Conservation (phyloP, 2,797 vertebrate species). For the Phrynocephalus vlangalii region DNA sequence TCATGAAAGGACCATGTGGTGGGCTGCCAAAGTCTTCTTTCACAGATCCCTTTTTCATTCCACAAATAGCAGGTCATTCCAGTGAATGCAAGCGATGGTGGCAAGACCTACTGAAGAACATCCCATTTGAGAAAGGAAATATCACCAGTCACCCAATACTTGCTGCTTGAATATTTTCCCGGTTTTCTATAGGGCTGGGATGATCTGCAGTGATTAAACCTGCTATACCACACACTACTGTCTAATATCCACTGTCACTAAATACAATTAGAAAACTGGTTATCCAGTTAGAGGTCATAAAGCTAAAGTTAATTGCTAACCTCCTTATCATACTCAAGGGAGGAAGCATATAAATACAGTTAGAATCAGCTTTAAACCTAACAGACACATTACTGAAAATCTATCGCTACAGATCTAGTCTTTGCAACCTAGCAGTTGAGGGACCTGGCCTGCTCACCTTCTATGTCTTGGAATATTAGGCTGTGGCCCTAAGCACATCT, state of each 20-base stretch:
- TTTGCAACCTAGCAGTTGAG: conserved; percentile 43
- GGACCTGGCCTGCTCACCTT: conserved; percentile 31
- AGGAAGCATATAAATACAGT: conserved; percentile 69
- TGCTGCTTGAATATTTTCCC: conserved; percentile 33
- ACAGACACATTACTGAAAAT: conserved; percentile 61
- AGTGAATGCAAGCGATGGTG: conserved; percentile 28
- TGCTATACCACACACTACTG: conserved; percentile 49
- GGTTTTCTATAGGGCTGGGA: conserved; percentile 23
- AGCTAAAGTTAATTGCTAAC: conserved; percentile 75
- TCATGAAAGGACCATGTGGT: neutral
- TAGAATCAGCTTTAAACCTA: conserved; percentile 66
- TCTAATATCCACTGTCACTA: conserved; percentile 66
- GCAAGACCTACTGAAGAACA: conserved; percentile 30
- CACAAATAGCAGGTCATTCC: neutral
- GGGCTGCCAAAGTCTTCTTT: neutral
- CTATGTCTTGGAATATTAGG: conserved; percentile 16
- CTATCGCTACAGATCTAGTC: conserved; percentile 44
- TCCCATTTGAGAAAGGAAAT: conserved; percentile 5
- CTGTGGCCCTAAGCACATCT: conserved; percentile 6
- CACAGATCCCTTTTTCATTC: neutral
- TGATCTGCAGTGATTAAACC: conserved; percentile 58
- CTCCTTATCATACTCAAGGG: conserved; percentile 75
- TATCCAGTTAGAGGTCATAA: conserved; percentile 72
- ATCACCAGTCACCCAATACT: conserved; percentile 33
- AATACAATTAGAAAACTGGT: conserved; percentile 75